phyloP scores from a whole-genome alignment of 2,113 vertebrate species.

The Caranx melampygus region DNA sequence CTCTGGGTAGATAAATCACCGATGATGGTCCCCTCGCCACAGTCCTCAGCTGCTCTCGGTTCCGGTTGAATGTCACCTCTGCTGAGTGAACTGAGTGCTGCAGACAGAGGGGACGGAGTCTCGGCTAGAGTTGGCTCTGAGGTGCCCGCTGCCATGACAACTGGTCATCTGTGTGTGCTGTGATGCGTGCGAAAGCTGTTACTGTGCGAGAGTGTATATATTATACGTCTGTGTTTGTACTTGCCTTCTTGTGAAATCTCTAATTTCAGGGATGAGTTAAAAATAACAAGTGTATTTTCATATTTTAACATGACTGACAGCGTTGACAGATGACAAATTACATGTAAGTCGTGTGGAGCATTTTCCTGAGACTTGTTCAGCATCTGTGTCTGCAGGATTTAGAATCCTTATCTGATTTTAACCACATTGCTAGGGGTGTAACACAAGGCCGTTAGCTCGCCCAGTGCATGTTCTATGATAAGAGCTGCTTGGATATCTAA shows the following conservation, averaged over 20 bases:
- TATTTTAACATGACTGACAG: conserved; percentile 28
- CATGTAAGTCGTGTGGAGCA: not conserved
- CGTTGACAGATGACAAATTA: conserved; percentile 19
- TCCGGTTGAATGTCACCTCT: conserved; percentile 66
- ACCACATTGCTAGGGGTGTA: not conserved
- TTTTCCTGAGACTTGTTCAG: not conserved
- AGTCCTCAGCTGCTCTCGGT: conserved; percentile 33
- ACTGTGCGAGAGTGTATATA: not conserved
- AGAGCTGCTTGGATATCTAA: not conserved
- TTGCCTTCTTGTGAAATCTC: conserved; percentile 8
- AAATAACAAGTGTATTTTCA: conserved; percentile 6
- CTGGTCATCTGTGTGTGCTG: conserved; percentile 58
- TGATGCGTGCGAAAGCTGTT: conserved; percentile 16
- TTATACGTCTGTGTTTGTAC: conserved; percentile 5
- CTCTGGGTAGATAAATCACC: conserved; percentile 24
- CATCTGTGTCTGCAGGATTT: not conserved
- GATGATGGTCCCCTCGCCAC: not conserved
- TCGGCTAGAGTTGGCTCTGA: conserved; percentile 51
- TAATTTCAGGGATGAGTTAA: conserved; percentile 13
- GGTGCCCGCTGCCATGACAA: conserved; percentile 75
- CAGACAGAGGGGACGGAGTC: conserved; percentile 57
- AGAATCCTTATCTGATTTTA: not conserved
- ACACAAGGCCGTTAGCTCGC: not conserved
- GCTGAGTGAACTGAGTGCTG: conserved; percentile 45
- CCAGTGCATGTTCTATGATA: not conserved